Evolutionary conservation across 23 tunicate species (phyloP).

Genomic region (Ascidia mentula): DNA sequence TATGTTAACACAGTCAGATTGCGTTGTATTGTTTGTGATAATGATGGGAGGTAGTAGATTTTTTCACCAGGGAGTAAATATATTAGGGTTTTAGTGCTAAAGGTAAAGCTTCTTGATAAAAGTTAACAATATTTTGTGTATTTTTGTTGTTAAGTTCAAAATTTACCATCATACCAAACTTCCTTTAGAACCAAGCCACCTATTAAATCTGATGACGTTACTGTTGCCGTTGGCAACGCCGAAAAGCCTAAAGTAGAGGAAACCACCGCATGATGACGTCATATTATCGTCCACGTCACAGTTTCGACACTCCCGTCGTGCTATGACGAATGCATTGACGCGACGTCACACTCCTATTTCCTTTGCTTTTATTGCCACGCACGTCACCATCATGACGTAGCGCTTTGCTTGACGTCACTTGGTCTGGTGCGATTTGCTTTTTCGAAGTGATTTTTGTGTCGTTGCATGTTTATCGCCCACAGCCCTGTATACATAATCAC

Average conservation of each 20-base stretch:
- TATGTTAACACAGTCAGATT: no score
- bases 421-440: background rate
- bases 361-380: background rate
- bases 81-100: no score
- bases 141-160: no score
- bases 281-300: background rate
- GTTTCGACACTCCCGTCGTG: no score
- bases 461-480: background rate
- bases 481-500: no score
- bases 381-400: background rate
- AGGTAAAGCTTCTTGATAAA: no score
- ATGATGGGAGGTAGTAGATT: no score
- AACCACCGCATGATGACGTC: constrained; percentile 11
- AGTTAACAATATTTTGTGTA: no score
- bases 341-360: background rate
- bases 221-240: constrained; percentile 7
- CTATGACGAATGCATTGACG: background rate
- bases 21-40: no score
- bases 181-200: background rate
- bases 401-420: background rate
- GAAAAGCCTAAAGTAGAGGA: background rate
- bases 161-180: background rate
- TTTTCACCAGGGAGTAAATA: no score
- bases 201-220: background rate
- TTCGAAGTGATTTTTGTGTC: no score